Evolutionary conservation across 2,113 vertebrate species (phyloP), one percentile per base, ranked within the genome.

Genomic region (Emberiza fucata): DNA sequence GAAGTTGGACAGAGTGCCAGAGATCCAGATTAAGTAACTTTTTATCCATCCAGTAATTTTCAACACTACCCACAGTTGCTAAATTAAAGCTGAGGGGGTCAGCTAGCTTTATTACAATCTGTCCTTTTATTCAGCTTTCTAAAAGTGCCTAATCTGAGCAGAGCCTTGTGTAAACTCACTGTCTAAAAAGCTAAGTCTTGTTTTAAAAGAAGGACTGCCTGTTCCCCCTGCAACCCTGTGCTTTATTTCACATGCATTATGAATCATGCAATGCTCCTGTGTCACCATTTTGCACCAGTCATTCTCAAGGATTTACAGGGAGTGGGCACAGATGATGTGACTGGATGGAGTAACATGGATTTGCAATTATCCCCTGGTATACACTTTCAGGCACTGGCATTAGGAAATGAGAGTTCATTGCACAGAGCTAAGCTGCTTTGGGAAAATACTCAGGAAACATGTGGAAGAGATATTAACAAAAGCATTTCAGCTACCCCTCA

Each of bases 371-470:
- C 59, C 85, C 35, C 68, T 50, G 39, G 51, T 64, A 93, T 33
- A 81, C 39, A 25, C 35, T 86, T 66, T 51, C 85, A 81, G 85
- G 29, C 82, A 68, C 85, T 71, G 72, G 60, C 79, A 83, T 94
- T 90, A 96, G 79, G 85, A 95, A 96, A 86, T 78, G 51, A 96
- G 47, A 94, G 37, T 44, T 86, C 85, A 78, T 37, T 7, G 1
- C 64, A 70, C 18, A 83, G 59, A 80, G 11, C 85, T 95, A 96
- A 95, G 90, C 85, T 92, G 90, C 95, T 97, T 95, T 94, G 88
- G 90, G 92, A 94, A 96, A 95, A 93, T 85, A 90, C 71, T 83
- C 56, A 71, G 94, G 79, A 95, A 96, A 83, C 64, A 95, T 12
- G 22, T 90, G 87, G 90, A 90, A 88, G 51, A 95, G 81, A 83